phyloP scores from a whole-genome alignment of 2,888 invertebrate species.

The Eristalis tenax region DNA sequence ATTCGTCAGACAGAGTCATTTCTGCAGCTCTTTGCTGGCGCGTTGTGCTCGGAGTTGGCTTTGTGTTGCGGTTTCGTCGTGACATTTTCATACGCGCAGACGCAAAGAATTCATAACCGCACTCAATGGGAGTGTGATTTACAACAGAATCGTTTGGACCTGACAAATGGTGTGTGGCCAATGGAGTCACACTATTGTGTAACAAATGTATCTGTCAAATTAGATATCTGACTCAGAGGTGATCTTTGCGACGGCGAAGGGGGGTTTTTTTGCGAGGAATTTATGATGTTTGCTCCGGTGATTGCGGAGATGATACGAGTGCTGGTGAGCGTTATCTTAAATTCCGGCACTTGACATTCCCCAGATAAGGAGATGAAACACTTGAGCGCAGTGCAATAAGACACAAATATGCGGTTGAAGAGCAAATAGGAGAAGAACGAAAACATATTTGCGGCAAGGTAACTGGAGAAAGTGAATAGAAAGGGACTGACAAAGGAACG shows the following conservation, averaged over 20 bases:
- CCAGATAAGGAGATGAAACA: conserved; percentile 40
- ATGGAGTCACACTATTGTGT: conserved; percentile 31
- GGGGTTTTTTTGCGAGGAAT: conserved; percentile 12
- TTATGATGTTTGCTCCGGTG: conserved; percentile 29
- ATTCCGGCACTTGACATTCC: conserved; percentile 40
- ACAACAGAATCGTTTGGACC: conserved; percentile 62
- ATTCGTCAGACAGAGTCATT: conserved; percentile 58
- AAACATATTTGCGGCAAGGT: not conserved
- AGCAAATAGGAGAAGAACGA: not conserved
- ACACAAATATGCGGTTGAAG: not conserved
- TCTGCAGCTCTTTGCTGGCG: not conserved
- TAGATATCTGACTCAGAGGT: conserved; percentile 15
- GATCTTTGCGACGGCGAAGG: not conserved
- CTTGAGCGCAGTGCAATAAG: not conserved
- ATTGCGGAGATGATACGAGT: conserved; percentile 6
- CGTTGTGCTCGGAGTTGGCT: conserved; percentile 29
- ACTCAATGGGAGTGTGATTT: conserved; percentile 60
- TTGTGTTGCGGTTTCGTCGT: conserved; percentile 61
- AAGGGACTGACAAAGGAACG: not conserved
- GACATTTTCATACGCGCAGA: conserved; percentile 52
- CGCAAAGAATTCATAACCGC: conserved; percentile 19
- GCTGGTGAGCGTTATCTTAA: conserved; percentile 13
- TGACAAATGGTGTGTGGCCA: conserved; percentile 57
- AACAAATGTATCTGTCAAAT: conserved; percentile 49
- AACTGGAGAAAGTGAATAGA: not conserved